Conservation (phyloP, 2,113 vertebrate genomes). For the Sakesphorus luctuosus region DNA sequence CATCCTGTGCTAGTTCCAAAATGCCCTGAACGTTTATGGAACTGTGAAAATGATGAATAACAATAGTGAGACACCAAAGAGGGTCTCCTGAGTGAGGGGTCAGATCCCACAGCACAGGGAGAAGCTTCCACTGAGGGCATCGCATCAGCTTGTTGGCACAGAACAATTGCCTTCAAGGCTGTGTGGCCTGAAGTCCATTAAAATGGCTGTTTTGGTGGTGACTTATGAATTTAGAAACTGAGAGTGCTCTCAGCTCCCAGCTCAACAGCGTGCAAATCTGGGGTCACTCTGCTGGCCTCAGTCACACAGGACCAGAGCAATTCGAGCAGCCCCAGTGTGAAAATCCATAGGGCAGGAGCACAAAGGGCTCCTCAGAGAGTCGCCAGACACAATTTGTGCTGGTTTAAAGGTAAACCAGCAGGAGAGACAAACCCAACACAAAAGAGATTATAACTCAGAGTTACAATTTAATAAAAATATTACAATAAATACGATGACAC, state of each 20-base stretch:
- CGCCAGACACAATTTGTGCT: too few species aligned
- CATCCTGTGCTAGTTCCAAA: not conserved
- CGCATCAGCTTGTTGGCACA: not conserved
- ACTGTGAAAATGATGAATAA: not conserved
- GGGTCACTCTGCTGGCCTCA: not conserved
- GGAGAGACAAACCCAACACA: too few species aligned
- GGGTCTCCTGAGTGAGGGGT: not conserved
- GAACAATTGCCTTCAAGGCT: conserved; percentile 28
- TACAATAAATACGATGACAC: too few species aligned
- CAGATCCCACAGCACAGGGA: not conserved
- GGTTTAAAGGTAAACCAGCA: too few species aligned
- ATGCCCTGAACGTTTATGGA: not conserved
- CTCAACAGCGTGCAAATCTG: not conserved
- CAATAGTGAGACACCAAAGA: not conserved
- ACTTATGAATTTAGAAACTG: conserved; percentile 3
- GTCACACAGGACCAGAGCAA: rapidly evolving
- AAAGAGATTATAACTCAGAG: too few species aligned
- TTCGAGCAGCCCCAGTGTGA: not conserved
- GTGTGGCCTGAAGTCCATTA: conserved; percentile 6
- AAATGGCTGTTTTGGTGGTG: conserved; percentile 29
- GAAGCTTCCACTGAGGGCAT: not conserved
- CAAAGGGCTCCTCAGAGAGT: too few species aligned
- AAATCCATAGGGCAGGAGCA: too few species aligned
- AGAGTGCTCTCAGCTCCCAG: not conserved
- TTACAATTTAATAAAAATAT: too few species aligned